Percentiles rank a stretch among this genome's conserved stretches.
These are phyloP conservation scores for Ceramica pisi DNA, from an alignment of 2,888 invertebrate species.

Conservation along the genomic window DNA sequence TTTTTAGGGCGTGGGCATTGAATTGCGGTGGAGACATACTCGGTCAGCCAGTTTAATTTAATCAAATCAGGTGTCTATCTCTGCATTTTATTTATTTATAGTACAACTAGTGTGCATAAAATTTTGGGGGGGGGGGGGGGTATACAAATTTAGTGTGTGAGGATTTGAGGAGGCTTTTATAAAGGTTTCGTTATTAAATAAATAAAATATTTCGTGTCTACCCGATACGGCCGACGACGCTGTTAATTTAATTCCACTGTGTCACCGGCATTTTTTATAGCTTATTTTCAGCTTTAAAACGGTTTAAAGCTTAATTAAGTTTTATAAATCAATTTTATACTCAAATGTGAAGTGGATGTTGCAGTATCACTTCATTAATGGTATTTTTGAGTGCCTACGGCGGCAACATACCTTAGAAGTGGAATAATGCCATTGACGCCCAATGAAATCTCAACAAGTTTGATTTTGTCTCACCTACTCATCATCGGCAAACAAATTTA, in stretches of 20 bases:
- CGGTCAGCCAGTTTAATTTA: constrained; percentile 2
- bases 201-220: neutral
- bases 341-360: neutral
- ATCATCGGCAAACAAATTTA: neutral
- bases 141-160: neutral
- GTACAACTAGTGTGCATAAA: too few species aligned
- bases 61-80: neutral
- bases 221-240: too few species aligned
- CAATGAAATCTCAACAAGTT: neutral
- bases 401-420: neutral
- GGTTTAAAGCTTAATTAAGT: neutral
- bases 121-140: too few species aligned
- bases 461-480: neutral
- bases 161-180: neutral
- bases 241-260: neutral
- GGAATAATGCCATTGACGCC: too few species aligned
- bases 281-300: neutral
- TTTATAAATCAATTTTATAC: neutral
- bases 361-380: neutral
- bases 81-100: neutral
- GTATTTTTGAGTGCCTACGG: neutral
- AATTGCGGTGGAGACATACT: constrained; percentile 2
- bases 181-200: neutral
- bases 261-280: neutral
- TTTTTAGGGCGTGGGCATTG: neutral